phyloP scores from a whole-genome alignment of 2,888 invertebrate species.

The Hirtodrosophila trivittata region DNA sequence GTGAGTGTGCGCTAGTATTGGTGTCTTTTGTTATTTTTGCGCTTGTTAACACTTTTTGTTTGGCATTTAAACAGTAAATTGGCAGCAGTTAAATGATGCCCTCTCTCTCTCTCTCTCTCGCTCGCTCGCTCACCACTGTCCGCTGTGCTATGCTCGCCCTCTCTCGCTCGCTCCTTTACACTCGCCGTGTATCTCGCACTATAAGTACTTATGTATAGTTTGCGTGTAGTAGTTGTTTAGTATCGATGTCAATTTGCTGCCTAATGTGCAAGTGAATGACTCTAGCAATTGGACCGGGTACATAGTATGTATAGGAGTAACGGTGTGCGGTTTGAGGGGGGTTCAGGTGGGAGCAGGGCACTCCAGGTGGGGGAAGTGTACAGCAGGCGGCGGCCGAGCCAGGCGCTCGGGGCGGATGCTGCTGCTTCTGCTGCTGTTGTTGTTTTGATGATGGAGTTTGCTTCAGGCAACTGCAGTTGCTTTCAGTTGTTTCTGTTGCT shows the following conservation, averaged over 20 bases:
- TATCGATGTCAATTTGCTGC: constrained; percentile 80
- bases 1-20: constrained; percentile 32
- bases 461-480: constrained; percentile 25
- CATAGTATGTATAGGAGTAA: constrained; percentile 20
- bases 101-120: constrained; percentile 33
- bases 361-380: constrained; percentile 5
- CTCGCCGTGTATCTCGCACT: neutral
- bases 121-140: constrained; percentile 2
- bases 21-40: constrained; percentile 72
- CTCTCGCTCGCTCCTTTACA: constrained; percentile 1
- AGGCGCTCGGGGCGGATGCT: constrained; percentile 28
- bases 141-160: too few species aligned
- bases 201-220: neutral
- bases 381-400: constrained; percentile 6
- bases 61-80: constrained; percentile 83
- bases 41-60: constrained; percentile 80
- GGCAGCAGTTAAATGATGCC: constrained; percentile 82
- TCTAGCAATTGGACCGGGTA: constrained; percentile 45
- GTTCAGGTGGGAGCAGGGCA: neutral
- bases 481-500: constrained; percentile 3
- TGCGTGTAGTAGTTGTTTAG: constrained; percentile 28
- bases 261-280: constrained; percentile 78
- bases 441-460: constrained; percentile 38
- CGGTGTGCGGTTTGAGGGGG: constrained; percentile 1
- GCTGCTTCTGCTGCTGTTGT: constrained; percentile 15